These are phyloP conservation scores for Gambelia wislizenii DNA, from an alignment of 2,797 vertebrate genomes.

Conservation along the genomic window DNA sequence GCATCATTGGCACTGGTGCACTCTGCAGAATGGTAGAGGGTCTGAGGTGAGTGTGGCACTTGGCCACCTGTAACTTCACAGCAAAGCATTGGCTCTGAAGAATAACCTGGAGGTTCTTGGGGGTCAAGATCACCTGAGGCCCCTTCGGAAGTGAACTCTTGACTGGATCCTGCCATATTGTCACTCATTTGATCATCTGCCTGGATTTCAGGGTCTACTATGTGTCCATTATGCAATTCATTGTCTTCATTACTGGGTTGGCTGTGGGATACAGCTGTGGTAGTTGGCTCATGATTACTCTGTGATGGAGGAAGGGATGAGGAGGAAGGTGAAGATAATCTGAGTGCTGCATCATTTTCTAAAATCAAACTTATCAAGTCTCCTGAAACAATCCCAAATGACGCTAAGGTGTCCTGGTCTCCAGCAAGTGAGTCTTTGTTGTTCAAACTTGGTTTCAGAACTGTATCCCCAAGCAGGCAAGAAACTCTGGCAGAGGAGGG, in stretches of 20 bases:
- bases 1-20: constrained; percentile 83
- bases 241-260: constrained; percentile 48
- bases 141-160: constrained; percentile 56
- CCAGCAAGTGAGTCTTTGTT: constrained; percentile 88
- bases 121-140: constrained; percentile 64
- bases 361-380: constrained; percentile 91
- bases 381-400: constrained; percentile 91
- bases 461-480: no score
- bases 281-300: constrained; percentile 60
- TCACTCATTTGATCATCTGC: constrained; percentile 44
- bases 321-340: constrained; percentile 55
- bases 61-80: constrained; percentile 86
- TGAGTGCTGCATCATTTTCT: constrained; percentile 73
- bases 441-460: constrained; percentile 86
- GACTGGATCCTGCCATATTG: constrained; percentile 64
- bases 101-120: constrained; percentile 68
- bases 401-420: constrained; percentile 86
- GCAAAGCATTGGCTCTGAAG: constrained; percentile 91
- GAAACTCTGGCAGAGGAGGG: no score
- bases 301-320: constrained; percentile 58
- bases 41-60: constrained; percentile 89
- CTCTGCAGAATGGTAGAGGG: constrained; percentile 83
- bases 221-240: constrained; percentile 60
- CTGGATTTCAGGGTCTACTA: constrained; percentile 38
- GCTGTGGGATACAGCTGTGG: constrained; percentile 43